Base-by-base conservation (phyloP, 2,888 invertebrate species). In the Melitaea athalia region DNA sequence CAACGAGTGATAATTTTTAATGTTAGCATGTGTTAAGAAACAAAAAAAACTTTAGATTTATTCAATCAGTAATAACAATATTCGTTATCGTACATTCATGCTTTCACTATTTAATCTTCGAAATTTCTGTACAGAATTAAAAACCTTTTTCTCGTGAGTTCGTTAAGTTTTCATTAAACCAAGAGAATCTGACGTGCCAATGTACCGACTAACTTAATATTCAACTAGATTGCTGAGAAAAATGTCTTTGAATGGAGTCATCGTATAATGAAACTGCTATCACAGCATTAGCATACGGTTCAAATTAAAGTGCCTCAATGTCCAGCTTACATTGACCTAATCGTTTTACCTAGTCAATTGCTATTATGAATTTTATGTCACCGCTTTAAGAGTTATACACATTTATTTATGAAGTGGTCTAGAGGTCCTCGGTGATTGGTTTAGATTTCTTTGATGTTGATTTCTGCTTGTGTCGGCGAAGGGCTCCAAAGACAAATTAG, bases 401-500 rank as follows among this genome's bases (percentile, higher is more conserved):
- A 8, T 1, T 38, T 15, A 33, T 11, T 62, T 33, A 14, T 49
- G 43, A 47, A 31, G 7, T 11, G 10, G 49, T 67, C 49, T 61
- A 67, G 50, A 52, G 43, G 42, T 43, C 57, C 11, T 14, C n/a
- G 42, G 49, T 3, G 6, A 45, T 31, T 57, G 57, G 57, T 14
- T 57, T 15, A 4, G 57, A 12, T 62, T 57, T 45, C 69, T 69
- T 65, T 69, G 64, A 69, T 62, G 69, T 64, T 65, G 69, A 62
- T 65, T 65, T 62, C 69, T 65, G 65, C 53, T 69, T 31, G 47
- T 63, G 62, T 62, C 59, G 65, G 49, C 59, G 55, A 47, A 61
- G 49, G 61, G 45, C 61, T 50, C 52, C 49, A 45, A 69, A 69
- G 65, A 59, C 62, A 63, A 69, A 69, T 69, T 69, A 65, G 57